phyloP scores from a whole-genome alignment of 2,888 invertebrate species.

The Hydroisotoma schaefferi region DNA sequence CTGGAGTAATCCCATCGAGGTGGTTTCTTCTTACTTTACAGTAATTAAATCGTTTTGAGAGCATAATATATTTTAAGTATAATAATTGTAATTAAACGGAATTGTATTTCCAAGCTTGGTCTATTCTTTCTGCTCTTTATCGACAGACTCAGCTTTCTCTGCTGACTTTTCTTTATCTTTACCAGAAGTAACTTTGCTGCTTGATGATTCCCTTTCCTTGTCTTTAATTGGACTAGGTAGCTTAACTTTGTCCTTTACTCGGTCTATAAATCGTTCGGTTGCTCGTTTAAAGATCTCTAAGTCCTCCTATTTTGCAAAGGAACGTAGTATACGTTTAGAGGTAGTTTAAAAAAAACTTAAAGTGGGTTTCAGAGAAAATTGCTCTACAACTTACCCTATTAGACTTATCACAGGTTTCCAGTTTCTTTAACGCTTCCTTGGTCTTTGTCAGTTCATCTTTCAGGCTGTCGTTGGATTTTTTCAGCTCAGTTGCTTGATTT shows the following conservation, averaged over 20 bases:
- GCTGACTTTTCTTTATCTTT: not conserved
- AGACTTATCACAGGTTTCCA: conserved; percentile 33
- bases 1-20: too few relatives aligned
- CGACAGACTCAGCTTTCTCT: too few relatives aligned
- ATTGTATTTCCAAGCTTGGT: too few relatives aligned
- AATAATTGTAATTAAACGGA: too few relatives aligned
- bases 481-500: conserved; percentile 43
- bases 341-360: not conserved
- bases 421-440: conserved; percentile 40
- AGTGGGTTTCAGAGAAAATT: not conserved
- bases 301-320: conserved; percentile 31
- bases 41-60: too few relatives aligned
- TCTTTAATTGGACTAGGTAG: conserved; percentile 14
- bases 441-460: conserved; percentile 39
- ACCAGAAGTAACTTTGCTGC: not conserved
- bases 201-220: too few relatives aligned
- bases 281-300: conserved; percentile 39
- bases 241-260: conserved; percentile 42
- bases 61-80: too few relatives aligned
- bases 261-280: conserved; percentile 39
- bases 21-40: too few relatives aligned
- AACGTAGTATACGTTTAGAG: not conserved
- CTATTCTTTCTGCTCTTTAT: too few relatives aligned
- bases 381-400: conserved; percentile 21
- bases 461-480: conserved; percentile 40